Conservation (phyloP, 2,888 invertebrate genomes). For the Rotaria sp. region DNA sequence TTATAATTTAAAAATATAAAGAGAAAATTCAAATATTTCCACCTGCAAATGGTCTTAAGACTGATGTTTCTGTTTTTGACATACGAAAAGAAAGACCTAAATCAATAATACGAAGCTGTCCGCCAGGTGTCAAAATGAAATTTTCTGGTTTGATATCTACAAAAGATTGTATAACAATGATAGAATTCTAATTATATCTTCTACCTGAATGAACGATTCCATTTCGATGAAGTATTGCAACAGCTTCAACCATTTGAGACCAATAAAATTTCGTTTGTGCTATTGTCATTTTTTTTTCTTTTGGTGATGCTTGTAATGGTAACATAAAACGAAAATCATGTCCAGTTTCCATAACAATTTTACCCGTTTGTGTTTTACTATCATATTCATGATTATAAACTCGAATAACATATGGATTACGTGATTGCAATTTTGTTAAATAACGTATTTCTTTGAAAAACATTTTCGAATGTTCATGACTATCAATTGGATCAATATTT, state of each 20-base stretch:
- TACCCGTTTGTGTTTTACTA: neutral
- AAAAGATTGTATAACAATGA: neutral
- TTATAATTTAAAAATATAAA: neutral
- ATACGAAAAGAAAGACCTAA: conserved; percentile 26
- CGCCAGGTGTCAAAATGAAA: neutral
- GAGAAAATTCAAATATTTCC: neutral
- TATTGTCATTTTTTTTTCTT: neutral
- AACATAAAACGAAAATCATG: conserved; percentile 27
- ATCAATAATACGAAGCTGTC: conserved; percentile 4
- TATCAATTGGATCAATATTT: conserved; percentile 9
- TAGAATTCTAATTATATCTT: neutral
- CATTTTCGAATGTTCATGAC: conserved; percentile 1
- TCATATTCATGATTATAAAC: conserved; percentile 26
- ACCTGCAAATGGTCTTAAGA: conserved; percentile 29
- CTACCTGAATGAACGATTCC: conserved; percentile 27
- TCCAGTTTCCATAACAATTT: conserved; percentile 32
- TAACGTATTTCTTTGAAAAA: conserved; percentile 25
- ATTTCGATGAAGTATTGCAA: neutral
- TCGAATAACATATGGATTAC: neutral
- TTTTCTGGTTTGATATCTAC: conserved; percentile 30
- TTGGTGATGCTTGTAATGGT: neutral
- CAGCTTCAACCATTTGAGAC: conserved; percentile 26
- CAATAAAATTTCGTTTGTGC: conserved; percentile 8
- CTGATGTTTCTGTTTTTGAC: neutral
- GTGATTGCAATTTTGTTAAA: conserved; percentile 11